phyloP scores from a whole-genome alignment of 2,888 invertebrate genomes.

The Drosophila incognita region DNA sequence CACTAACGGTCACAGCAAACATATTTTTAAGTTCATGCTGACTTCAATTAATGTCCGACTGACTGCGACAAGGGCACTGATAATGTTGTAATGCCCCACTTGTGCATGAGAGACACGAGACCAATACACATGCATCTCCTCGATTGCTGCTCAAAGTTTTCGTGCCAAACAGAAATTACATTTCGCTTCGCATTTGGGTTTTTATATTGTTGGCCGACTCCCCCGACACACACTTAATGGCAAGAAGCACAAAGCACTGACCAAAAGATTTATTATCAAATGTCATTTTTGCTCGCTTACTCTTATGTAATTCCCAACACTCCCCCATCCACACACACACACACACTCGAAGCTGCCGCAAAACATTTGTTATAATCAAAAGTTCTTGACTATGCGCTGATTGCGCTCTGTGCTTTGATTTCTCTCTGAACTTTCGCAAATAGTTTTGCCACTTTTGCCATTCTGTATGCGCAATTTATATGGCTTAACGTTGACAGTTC shows the following conservation, averaged over 20 bases:
- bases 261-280: constrained; percentile 78
- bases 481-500: constrained; percentile 81
- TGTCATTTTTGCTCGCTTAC: constrained; percentile 62
- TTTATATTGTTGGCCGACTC: constrained; percentile 68
- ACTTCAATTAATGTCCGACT: not conserved
- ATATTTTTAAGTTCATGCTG: not conserved
- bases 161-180: constrained; percentile 71
- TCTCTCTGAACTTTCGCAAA: constrained; percentile 66
- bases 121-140: constrained; percentile 4
- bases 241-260: constrained; percentile 52
- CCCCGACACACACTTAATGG: constrained; percentile 59
- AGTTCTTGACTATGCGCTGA: constrained; percentile 68
- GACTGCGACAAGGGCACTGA: not conserved
- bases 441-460: constrained; percentile 62
- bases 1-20: constrained; percentile 9
- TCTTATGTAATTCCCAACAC: constrained; percentile 16
- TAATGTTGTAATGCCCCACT: not conserved
- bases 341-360: constrained; percentile 29
- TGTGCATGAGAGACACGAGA: constrained; percentile 9
- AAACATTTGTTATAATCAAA: constrained; percentile 79
- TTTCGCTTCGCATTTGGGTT: constrained; percentile 53
- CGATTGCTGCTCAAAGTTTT: constrained; percentile 45
- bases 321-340: not conserved
- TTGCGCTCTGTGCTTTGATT: constrained; percentile 69
- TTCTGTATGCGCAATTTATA: constrained; percentile 70